Conservation (phyloP, 30 jellyfish, hydroid and myxozoan species). For the Hydractinia echinata region DNA sequence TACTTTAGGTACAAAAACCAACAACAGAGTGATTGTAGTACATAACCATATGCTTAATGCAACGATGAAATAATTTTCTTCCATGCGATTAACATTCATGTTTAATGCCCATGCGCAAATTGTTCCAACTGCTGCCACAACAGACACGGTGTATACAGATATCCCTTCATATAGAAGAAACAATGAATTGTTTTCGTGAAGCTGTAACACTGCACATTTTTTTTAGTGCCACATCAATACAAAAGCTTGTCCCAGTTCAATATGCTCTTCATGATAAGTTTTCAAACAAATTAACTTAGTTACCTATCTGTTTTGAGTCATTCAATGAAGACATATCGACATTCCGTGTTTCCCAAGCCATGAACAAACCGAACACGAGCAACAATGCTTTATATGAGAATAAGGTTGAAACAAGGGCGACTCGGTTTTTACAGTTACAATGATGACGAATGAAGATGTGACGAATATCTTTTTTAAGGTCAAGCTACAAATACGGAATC, state of each 20-base stretch:
- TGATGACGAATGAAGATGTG: constrained; percentile 50
- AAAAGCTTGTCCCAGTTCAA: too few relatives aligned
- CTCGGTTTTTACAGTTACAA: constrained; percentile 51
- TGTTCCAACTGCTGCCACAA: constrained; percentile 63
- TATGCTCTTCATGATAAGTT: background rate
- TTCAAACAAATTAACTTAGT: background rate
- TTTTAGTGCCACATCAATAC: too few relatives aligned
- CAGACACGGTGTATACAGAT: constrained; percentile 90
- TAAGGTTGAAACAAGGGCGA: constrained; percentile 48
- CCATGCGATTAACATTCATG: constrained; percentile 21
- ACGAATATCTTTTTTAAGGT: constrained; percentile 40
- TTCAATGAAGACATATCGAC: constrained; percentile 75
- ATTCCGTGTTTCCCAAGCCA: constrained; percentile 91
- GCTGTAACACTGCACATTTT: too few relatives aligned
- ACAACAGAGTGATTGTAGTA: constrained; percentile 71
- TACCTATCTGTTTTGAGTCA: constrained; percentile 59
- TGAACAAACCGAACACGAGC: constrained; percentile 64
- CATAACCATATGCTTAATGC: constrained; percentile 60
- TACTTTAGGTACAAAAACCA: constrained; percentile 85
- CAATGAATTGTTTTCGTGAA: too few relatives aligned
- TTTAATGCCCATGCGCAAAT: constrained; percentile 62
- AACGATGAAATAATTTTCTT: constrained; percentile 49
- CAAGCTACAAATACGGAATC: constrained; percentile 30
- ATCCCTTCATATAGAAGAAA: constrained; percentile 33
- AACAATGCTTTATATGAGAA: constrained; percentile 66